Evolutionary conservation across 2,797 vertebrate species (phyloP).

Genomic region (Tenualosa ilisha): DNA sequence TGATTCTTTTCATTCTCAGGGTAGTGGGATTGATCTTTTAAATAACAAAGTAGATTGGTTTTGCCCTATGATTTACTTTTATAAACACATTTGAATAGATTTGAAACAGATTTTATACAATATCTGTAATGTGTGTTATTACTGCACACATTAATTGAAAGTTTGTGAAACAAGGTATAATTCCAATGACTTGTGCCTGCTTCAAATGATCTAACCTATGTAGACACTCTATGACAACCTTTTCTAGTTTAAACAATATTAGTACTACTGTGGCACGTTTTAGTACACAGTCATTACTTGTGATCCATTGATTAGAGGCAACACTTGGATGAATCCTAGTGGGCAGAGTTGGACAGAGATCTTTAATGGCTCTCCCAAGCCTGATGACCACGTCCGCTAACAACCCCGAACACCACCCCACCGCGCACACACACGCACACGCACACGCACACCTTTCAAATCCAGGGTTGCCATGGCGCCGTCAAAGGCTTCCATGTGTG

Average conservation of each 20-base stretch:
- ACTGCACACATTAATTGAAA: neutral
- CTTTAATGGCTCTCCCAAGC: too few relatives aligned
- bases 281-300: neutral
- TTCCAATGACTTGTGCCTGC: neutral
- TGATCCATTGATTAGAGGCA: neutral
- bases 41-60: neutral
- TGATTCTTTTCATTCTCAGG: slow-evolving; percentile 3
- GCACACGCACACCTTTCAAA: neutral
- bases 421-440: neutral
- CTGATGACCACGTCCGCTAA: neutral
- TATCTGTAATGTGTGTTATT: neutral
- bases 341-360: neutral
- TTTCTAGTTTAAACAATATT: too few relatives aligned
- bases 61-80: neutral
- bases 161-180: neutral
- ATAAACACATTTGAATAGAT: too few relatives aligned
- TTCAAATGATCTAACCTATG: too few relatives aligned
- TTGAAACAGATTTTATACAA: too few relatives aligned
- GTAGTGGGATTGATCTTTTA: neutral
- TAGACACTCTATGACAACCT: too few relatives aligned
- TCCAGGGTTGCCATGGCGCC: neutral
- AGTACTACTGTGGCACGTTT: neutral
- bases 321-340: neutral
- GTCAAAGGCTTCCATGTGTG: neutral
- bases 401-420: neutral